Percentiles rank a stretch among this genome's conserved stretches.
phyloP scores from a whole-genome alignment of 2,113 vertebrate genomes.

The Anarrhichthys ocellatus region DNA sequence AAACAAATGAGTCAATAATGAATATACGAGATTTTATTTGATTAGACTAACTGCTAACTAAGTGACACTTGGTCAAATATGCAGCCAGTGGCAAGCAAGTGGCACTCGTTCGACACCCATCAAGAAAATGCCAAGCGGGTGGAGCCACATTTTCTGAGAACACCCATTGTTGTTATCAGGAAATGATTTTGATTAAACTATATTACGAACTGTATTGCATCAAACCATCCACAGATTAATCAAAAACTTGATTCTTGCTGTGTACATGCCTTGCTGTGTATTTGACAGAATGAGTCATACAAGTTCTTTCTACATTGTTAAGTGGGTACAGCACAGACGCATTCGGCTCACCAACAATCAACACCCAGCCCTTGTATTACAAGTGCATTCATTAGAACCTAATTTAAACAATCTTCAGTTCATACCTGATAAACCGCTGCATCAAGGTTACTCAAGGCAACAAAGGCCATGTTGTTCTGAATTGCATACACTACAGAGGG shows the following conservation, averaged over 20 bases:
- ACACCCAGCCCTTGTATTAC: background rate
- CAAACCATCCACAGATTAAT: too few species aligned
- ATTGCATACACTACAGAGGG: constrained; percentile 95
- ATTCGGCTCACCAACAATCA: background rate
- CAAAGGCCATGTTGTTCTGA: constrained; percentile 98
- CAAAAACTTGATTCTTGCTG: too few species aligned
- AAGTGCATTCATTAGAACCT: too few species aligned
- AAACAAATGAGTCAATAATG: background rate
- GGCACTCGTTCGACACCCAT: too few species aligned
- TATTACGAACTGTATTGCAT: too few species aligned
- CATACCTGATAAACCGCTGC: constrained; percentile 96
- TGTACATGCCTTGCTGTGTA: too few species aligned
- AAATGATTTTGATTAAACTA: too few species aligned
- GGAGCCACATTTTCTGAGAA: too few species aligned
- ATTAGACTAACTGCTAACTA: background rate
- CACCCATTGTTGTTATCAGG: too few species aligned
- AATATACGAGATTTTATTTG: background rate
- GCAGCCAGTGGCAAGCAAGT: too few species aligned
- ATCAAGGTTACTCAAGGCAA: constrained; percentile 96
- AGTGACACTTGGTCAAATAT: background rate
- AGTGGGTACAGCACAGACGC: background rate
- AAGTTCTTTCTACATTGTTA: background rate
- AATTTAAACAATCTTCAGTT: background rate
- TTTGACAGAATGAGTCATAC: too few species aligned
- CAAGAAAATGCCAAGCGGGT: too few species aligned